These are phyloP conservation scores for Micropterix aruncella DNA, from an alignment of 2,888 invertebrate genomes.

Conservation along the genomic window DNA sequence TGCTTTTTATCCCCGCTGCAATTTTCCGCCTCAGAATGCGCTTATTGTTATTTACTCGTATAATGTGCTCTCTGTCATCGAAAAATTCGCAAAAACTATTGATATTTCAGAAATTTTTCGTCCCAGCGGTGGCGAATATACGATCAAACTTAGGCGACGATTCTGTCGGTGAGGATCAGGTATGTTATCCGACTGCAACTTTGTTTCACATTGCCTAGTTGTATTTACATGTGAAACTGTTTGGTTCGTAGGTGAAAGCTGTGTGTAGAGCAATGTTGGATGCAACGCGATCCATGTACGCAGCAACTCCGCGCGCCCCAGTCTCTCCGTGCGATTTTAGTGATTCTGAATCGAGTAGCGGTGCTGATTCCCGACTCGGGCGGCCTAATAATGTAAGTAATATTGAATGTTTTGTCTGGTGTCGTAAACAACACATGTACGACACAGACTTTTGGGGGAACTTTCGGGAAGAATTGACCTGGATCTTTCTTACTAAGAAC, in stretches of 20 bases:
- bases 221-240: too few relatives aligned
- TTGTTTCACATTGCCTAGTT: too few relatives aligned
- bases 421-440: too few relatives aligned
- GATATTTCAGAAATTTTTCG: conserved; percentile 58
- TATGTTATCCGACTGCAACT: conserved; percentile 20
- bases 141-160: conserved; percentile 59
- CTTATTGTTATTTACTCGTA: too few relatives aligned
- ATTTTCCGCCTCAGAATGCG: background rate
- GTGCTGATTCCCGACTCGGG: conserved; percentile 32
- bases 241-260: conserved; percentile 44
- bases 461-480: too few relatives aligned
- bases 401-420: too few relatives aligned
- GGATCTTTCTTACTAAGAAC: too few relatives aligned
- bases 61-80: too few relatives aligned
- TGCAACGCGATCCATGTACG: conserved; percentile 60
- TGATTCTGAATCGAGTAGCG: conserved; percentile 37
- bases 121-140: conserved; percentile 66
- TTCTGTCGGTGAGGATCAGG: conserved; percentile 62
- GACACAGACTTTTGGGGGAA: too few relatives aligned
- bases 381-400: conserved; percentile 13
- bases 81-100: too few relatives aligned
- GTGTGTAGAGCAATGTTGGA: conserved; percentile 68
- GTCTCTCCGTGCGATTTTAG: conserved; percentile 37
- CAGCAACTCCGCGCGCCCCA: conserved; percentile 31
- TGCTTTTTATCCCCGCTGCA: conserved; percentile 1